These are phyloP conservation scores for Dolichomitus sp. DNA, from an alignment of 2,888 invertebrate species.

Conservation along the genomic window DNA sequence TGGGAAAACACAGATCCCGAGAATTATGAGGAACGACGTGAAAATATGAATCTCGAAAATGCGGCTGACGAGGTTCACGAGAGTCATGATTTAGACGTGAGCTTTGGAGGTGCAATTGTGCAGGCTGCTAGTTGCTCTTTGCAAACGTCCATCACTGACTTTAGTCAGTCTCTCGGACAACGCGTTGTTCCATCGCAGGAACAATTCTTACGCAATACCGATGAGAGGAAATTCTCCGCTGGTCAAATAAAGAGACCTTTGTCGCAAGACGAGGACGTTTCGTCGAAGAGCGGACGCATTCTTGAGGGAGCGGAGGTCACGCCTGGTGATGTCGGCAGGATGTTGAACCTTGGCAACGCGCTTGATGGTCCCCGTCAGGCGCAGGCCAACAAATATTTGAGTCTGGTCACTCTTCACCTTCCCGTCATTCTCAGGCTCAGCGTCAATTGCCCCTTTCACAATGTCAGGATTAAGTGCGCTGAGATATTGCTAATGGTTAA, in stretches of 20 bases:
- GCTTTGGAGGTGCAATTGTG: not conserved
- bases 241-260: conserved; percentile 82
- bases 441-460: conserved; percentile 88
- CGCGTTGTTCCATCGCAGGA: conserved; percentile 67
- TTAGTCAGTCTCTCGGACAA: not conserved
- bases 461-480: conserved; percentile 88
- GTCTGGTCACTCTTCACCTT: conserved; percentile 87
- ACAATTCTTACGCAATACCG: conserved; percentile 74
- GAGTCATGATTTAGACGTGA: conserved; percentile 32
- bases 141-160: not conserved
- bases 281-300: conserved; percentile 82
- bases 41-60: conserved; percentile 74
- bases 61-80: conserved; percentile 61
- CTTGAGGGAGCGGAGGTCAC: conserved; percentile 85
- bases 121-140: not conserved
- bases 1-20: conserved; percentile 54
- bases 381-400: conserved; percentile 87
- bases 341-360: conserved; percentile 84
- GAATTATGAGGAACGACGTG: conserved; percentile 60
- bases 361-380: conserved; percentile 83
- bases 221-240: conserved; percentile 81
- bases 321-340: conserved; percentile 85
- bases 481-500: conserved; percentile 88
- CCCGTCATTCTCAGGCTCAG: conserved; percentile 88
- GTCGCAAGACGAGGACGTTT: conserved; percentile 82